A percentile compares a stretch with the other conserved stretches of the same genome.
These are phyloP conservation scores for Borostomias antarcticus DNA, from an alignment of 2,797 vertebrate genomes.

Conservation along the genomic window DNA sequence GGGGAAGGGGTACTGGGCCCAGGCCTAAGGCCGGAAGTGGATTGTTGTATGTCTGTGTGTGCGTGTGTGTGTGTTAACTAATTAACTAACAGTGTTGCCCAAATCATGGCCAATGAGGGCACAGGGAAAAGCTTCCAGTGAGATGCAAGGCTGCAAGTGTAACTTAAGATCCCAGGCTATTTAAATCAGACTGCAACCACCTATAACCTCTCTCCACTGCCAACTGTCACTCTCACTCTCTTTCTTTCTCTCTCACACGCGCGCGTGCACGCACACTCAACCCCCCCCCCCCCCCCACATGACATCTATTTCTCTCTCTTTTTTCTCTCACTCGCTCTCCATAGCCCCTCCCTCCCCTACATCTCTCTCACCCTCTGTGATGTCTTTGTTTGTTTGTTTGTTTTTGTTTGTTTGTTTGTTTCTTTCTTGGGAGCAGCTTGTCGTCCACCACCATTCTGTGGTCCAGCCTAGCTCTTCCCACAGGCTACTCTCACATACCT, in stretches of 20 bases:
- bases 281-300: background rate
- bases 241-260: background rate
- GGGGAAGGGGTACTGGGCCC: too few species aligned
- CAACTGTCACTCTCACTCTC: background rate
- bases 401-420: too few species aligned
- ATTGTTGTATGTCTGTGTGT: too few species aligned
- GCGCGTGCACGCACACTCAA: too few species aligned
- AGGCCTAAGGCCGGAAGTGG: too few species aligned
- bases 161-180: slow-evolving; percentile 26
- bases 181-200: background rate
- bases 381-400: too few species aligned
- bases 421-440: background rate
- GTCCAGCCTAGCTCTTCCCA: too few species aligned
- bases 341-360: too few species aligned
- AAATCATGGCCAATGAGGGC: slow-evolving; percentile 5
- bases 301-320: background rate
- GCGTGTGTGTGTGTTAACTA: too few species aligned
- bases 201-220: background rate
- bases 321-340: slow-evolving; percentile 2
- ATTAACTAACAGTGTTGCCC: background rate
- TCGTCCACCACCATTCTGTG: too few species aligned
- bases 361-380: too few species aligned
- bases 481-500: too few species aligned
- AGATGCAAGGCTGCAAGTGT: slow-evolving; percentile 5
- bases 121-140: background rate